Conservation (phyloP, 2,113 vertebrate species). For the Athene cunicularia region DNA sequence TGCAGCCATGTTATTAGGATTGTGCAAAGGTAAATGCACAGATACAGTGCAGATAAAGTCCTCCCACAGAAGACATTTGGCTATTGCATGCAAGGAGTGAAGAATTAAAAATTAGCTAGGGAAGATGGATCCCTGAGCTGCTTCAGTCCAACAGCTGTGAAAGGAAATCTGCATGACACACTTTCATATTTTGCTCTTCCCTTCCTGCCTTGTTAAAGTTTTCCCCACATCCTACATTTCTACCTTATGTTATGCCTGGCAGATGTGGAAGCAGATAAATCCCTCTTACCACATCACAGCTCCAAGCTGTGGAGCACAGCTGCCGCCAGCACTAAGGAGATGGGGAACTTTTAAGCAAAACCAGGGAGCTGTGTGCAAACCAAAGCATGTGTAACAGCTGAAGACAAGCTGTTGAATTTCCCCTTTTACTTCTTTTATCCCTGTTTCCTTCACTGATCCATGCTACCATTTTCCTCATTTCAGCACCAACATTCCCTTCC, state of each 20-base stretch:
- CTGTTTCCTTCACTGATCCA: not conserved
- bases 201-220: not conserved
- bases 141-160: not conserved
- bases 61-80: not conserved
- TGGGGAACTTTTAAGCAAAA: not conserved
- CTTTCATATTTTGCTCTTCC: not conserved
- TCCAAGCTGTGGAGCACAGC: not conserved
- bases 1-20: not conserved
- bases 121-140: not conserved
- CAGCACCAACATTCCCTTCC: not conserved
- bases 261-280: not conserved
- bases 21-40: not conserved
- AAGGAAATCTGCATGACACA: not conserved
- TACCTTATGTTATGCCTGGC: not conserved
- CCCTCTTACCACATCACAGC: not conserved
- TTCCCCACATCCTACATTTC: not conserved
- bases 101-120: not conserved
- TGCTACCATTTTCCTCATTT: not conserved
- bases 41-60: not conserved
- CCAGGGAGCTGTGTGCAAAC: not conserved
- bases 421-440: not conserved
- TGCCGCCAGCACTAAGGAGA: not conserved
- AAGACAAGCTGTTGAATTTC: not conserved
- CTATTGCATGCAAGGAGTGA: not conserved
- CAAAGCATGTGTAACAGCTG: not conserved